These are phyloP conservation scores for Plusia festucae DNA, from an alignment of 2,888 invertebrate species.

Conservation along the genomic window DNA sequence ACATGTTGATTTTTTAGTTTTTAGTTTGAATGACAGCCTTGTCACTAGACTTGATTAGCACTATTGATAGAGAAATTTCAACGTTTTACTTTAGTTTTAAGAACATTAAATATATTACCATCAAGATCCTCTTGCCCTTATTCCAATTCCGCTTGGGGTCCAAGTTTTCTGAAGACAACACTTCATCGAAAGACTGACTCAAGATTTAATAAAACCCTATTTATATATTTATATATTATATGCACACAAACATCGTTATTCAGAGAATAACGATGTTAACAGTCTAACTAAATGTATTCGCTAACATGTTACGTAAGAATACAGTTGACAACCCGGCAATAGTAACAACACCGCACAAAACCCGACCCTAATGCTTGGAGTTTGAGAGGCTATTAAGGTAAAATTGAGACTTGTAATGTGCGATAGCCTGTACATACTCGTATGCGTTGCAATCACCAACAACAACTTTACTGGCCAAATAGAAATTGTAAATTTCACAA, in stretches of 20 bases:
- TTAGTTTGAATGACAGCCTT: too few species aligned
- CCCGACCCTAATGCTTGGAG: not conserved
- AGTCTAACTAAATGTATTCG: conserved; percentile 57
- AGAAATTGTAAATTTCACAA: conserved; percentile 71
- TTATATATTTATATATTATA: conserved; percentile 53
- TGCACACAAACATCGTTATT: conserved; percentile 58
- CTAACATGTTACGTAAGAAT: conserved; percentile 41
- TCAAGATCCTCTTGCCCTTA: too few species aligned
- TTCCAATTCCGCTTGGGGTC: too few species aligned
- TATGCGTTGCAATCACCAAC: conserved; percentile 51
- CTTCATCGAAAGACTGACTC: too few species aligned
- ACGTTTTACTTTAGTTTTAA: not conserved
- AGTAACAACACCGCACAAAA: not conserved
- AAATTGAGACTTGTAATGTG: not conserved
- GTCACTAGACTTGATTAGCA: too few species aligned
- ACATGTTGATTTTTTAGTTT: too few species aligned
- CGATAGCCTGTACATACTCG: not conserved
- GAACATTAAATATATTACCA: not conserved
- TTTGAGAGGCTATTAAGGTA: not conserved
- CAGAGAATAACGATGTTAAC: conserved; percentile 60
- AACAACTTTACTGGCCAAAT: conserved; percentile 61
- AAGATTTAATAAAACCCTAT: conserved; percentile 14
- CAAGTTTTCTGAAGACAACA: too few species aligned
- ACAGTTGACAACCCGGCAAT: not conserved
- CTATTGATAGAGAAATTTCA: too few species aligned